Percentiles rank a stretch among this genome's conserved stretches.
These are phyloP conservation scores for Poicephalus gulielmi DNA, from an alignment of 2,113 vertebrate genomes.

Conservation along the genomic window DNA sequence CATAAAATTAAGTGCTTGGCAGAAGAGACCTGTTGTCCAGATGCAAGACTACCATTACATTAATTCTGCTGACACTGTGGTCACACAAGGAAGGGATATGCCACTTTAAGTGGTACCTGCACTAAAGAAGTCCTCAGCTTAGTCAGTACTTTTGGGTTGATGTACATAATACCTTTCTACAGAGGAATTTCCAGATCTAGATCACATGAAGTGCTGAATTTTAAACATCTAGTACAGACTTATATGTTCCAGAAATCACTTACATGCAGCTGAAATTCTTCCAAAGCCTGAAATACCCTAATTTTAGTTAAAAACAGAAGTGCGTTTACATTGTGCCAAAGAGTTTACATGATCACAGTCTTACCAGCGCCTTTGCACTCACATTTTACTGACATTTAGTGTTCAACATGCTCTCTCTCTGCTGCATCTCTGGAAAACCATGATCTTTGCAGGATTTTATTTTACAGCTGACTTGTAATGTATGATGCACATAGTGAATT, in stretches of 20 bases:
- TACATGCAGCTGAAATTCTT: not conserved
- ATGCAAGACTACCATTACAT: too few relatives aligned
- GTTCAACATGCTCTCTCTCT: not conserved
- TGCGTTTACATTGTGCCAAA: not conserved
- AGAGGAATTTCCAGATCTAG: not conserved
- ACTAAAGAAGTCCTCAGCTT: not conserved
- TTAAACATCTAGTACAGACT: not conserved
- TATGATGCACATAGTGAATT: too few relatives aligned
- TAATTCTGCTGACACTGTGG: not conserved
- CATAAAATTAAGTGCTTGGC: not conserved
- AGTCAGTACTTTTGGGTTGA: not conserved
- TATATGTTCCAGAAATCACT: not conserved
- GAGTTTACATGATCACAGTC: not conserved
- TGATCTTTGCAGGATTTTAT: not conserved
- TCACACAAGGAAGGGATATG: not conserved
- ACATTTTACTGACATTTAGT: not conserved
- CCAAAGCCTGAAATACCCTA: not conserved
- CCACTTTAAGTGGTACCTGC: not conserved
- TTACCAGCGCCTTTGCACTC: not conserved
- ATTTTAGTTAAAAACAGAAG: not conserved
- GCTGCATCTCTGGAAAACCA: not conserved
- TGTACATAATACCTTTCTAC: not conserved
- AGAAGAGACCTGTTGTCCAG: not conserved
- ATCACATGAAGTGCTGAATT: not conserved
- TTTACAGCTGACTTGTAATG: not conserved